These are phyloP conservation scores for Matsumurasca onukii DNA, from an alignment of 1,140 invertebrate genomes.

Conservation along the genomic window DNA sequence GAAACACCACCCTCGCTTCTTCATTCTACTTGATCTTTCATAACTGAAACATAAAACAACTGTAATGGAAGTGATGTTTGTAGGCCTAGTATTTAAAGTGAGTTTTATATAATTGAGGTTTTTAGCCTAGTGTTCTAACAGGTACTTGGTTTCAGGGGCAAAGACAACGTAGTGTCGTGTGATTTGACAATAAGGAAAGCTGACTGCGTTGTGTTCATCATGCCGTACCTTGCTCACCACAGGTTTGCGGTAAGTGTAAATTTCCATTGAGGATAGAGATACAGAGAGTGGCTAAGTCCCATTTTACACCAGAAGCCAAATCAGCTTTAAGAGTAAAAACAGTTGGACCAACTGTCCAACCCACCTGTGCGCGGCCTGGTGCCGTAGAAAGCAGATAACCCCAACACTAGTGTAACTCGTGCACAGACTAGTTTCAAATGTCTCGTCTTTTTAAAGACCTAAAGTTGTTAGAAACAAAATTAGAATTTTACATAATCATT, in stretches of 20 bases:
- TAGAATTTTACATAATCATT: no score
- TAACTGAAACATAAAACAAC: neutral
- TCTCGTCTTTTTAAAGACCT: no score
- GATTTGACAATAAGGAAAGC: constrained; percentile 73
- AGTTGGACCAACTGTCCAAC: no score
- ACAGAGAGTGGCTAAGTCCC: neutral
- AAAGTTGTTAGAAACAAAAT: no score
- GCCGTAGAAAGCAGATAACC: no score
- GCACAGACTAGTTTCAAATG: no score
- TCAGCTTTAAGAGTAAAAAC: constrained; percentile 34
- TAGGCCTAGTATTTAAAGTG: constrained; percentile 6
- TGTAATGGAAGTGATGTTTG: no score
- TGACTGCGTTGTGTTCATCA: constrained; percentile 84
- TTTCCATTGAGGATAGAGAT: neutral
- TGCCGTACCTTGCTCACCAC: constrained; percentile 86
- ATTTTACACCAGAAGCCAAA: constrained; percentile 15
- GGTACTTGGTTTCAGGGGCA: no score
- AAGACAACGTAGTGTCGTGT: constrained; percentile 79
- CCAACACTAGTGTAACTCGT: no score
- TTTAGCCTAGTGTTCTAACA: constrained; percentile 54
- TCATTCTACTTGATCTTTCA: constrained; percentile 33
- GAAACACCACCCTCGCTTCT: no score
- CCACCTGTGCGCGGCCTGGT: no score
- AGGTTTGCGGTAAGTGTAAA: constrained; percentile 67
- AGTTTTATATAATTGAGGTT: neutral